Conservation (phyloP, 2,113 vertebrate species). For the Zapus hudsonius region DNA sequence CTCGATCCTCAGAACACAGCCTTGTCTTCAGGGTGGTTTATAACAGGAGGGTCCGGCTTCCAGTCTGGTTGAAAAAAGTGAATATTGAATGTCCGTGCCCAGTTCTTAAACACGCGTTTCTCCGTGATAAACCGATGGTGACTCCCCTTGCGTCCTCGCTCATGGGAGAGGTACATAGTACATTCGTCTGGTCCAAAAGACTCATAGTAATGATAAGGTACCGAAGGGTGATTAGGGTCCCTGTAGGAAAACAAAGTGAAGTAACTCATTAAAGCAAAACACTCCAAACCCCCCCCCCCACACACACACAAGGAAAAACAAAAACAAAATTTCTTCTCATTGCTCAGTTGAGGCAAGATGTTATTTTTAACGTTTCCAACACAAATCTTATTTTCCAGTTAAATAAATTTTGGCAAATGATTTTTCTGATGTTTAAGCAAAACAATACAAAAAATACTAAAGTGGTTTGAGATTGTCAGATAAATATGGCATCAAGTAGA, state of each 20-base stretch:
- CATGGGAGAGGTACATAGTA: conserved; percentile 97
- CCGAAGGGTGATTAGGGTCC: conserved; percentile 91
- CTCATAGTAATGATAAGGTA: conserved; percentile 99
- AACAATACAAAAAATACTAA: conserved; percentile 35
- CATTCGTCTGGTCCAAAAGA: conserved; percentile 95
- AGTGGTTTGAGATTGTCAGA: conserved; percentile 53
- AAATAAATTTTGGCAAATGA: conserved; percentile 53
- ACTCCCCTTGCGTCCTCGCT: conserved; percentile 95
- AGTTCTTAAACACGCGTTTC: conserved; percentile 96
- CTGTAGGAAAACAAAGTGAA: conserved; percentile 83
- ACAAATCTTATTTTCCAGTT: conserved; percentile 58
- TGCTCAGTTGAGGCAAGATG: conserved; percentile 61
- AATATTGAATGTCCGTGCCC: conserved; percentile 96
- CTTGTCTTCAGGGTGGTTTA: conserved; percentile 60
- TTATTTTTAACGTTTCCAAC: conserved; percentile 69
- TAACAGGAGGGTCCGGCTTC: conserved; percentile 87
- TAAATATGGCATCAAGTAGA: conserved; percentile 53
- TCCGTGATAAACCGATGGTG: conserved; percentile 99
- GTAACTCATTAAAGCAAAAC: not conserved
- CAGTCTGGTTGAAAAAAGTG: conserved; percentile 98
- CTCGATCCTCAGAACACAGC: conserved; percentile 75
- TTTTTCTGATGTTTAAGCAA: conserved; percentile 60
- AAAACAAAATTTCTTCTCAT: not conserved
- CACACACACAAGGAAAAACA: not conserved
- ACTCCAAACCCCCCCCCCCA: not conserved